Evolutionary conservation across 2,797 vertebrate genomes (phyloP), one percentile per base, ranked within the genome.

Genomic region (Hyperoplus immaculatus): DNA sequence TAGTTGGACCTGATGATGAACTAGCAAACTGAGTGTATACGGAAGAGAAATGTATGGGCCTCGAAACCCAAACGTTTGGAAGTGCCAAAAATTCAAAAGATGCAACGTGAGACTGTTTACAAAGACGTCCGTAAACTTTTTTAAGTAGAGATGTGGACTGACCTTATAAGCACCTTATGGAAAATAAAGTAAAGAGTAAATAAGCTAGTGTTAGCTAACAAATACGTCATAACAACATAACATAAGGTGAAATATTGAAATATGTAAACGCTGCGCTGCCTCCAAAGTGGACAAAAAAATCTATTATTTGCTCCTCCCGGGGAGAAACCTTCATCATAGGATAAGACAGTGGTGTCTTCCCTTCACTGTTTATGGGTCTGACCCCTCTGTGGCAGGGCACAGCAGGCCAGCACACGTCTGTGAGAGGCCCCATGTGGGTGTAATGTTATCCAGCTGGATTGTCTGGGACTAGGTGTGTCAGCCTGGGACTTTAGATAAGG

Each of bases 391-490:
- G 18, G 21, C 18, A 61, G 43, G 38, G 59, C 6, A 50, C 38
- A 61, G 63, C 81, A 79, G 46, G 79, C 69, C 73, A 57, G 72
- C 67, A 60, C 77, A 84, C 1, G 78, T 75, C 41, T 63, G 75
- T 39, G 53, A 75, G 6, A 65, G 51, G 72, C 59, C 69, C 68
- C 71, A 69, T 73, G 56, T 75, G 66, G 71, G 60, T 76, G 90
- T 71, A 84, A 92, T 45, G n/a, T 42, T 57, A 90, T 83, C 84
- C 45, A 4, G 47, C 63, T 64, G 73, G 69, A 86, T 89, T 90
- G 89, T 93, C 70, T 78, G 63, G 57, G 72, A 70, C 10, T 47
- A 87, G 89, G 89, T 6, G 87, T 78, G 86, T 71, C 86, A 54
- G 65, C 63, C 70, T 71, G 67, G 16, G 62, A 55, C 80, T 47